Evolutionary conservation across 53 echinoderm and acorn worm genomes (phyloP).

Genomic region (Apostichopus leukothele): DNA sequence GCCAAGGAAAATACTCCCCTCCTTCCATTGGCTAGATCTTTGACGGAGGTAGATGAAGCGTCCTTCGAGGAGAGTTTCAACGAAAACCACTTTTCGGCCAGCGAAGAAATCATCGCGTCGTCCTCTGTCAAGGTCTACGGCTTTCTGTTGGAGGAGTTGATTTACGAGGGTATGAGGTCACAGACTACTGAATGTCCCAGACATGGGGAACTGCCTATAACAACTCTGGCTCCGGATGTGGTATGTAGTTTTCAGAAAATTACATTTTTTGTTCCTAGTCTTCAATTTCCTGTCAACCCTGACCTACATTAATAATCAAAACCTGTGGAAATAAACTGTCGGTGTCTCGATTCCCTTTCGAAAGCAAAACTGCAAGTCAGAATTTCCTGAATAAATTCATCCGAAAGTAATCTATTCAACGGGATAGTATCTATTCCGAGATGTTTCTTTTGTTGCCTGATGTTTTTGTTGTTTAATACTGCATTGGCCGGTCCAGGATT

Average conservation of each 20-base stretch:
- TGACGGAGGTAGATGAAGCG: slow-evolving; percentile 54
- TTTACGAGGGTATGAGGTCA: slow-evolving; percentile 82
- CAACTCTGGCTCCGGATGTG: slow-evolving; percentile 92
- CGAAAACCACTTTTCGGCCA: slow-evolving; percentile 47
- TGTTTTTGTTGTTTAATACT: too few relatives aligned
- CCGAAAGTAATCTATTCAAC: too few relatives aligned
- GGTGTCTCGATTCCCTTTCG: background rate
- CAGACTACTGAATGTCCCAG: slow-evolving; percentile 81
- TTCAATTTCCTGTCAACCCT: too few relatives aligned
- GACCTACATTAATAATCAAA: too few relatives aligned
- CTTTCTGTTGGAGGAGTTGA: slow-evolving; percentile 87
- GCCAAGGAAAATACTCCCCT: slow-evolving; percentile 36
- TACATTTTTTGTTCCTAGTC: too few relatives aligned
- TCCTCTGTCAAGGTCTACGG: slow-evolving; percentile 78
- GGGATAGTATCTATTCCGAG: too few relatives aligned
- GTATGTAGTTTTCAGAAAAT: slow-evolving; percentile 54
- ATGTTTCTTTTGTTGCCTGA: too few relatives aligned
- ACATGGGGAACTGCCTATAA: slow-evolving; percentile 76
- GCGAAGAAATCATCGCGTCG: slow-evolving; percentile 52
- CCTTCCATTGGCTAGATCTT: slow-evolving; percentile 32
- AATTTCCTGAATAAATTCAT: too few relatives aligned
- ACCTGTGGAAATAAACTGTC: too few relatives aligned
- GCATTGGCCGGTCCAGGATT: too few relatives aligned
- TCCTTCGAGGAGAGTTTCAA: slow-evolving; percentile 40
- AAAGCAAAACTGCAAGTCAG: background rate